Percentiles rank a stretch among this genome's conserved stretches.
phyloP scores from a whole-genome alignment of 2,113 vertebrate species.

The Panthera uncia region DNA sequence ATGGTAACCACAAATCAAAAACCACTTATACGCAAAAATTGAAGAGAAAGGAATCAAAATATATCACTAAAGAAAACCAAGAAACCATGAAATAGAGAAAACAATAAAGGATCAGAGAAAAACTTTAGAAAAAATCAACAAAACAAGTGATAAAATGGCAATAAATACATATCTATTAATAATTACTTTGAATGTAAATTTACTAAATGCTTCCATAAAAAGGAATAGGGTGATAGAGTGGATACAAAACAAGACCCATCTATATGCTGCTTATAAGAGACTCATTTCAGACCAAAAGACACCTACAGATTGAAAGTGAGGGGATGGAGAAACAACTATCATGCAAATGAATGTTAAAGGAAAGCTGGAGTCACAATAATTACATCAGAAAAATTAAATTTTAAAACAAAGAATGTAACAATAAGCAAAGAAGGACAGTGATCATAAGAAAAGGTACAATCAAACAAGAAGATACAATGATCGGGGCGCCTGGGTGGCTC shows the following conservation, averaged over 20 bases:
- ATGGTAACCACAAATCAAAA: neutral
- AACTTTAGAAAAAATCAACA: neutral
- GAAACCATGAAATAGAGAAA: neutral
- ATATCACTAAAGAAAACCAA: neutral
- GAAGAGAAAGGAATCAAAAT: neutral
- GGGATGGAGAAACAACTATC: neutral
- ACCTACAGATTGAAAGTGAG: neutral
- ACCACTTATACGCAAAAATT: neutral
- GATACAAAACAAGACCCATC: neutral
- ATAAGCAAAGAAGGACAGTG: neutral
- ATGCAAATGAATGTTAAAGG: neutral
- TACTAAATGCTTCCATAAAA: neutral
- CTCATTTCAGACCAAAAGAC: neutral
- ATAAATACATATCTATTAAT: neutral
- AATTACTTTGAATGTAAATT: neutral
- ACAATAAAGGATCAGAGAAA: neutral
- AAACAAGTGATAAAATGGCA: neutral
- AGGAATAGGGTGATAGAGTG: neutral
- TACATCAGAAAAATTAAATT: neutral
- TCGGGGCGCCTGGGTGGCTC: too few relatives aligned
- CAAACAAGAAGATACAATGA: neutral
- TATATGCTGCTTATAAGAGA: neutral
- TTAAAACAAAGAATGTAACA: neutral
- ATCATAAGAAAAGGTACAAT: neutral
- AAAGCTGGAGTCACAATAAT: neutral